A percentile compares a stretch with the other conserved stretches of the same genome.
phyloP scores from a whole-genome alignment of 2,113 vertebrate species.

The Danio rerio region GRCz12tu NC_133191.1:14135001-14135500 shows the following conservation, averaged over 20 bases:
- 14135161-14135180: constrained; percentile 2
- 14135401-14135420: constrained; percentile 7
- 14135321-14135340: constrained; percentile 49
- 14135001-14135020: constrained; percentile 28
- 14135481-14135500: constrained; percentile 54
- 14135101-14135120: background rate
- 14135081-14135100: constrained; percentile 15
- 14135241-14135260: too few relatives aligned
- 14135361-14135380: constrained; percentile 49
- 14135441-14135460: constrained; percentile 40
- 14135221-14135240: background rate
- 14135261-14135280: background rate
- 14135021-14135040: background rate
- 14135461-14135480: constrained; percentile 38
- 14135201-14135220: background rate
- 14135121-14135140: background rate
- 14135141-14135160: constrained; percentile 5
- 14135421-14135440: background rate
- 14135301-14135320: background rate
- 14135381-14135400: constrained; percentile 38
- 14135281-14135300: background rate
- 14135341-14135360: constrained; percentile 55
- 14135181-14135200: background rate
- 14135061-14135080: background rate
- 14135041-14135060: background rate